Conservation (phyloP, 2,888 invertebrate genomes). For the Synanthedon tipuliformis region DNA sequence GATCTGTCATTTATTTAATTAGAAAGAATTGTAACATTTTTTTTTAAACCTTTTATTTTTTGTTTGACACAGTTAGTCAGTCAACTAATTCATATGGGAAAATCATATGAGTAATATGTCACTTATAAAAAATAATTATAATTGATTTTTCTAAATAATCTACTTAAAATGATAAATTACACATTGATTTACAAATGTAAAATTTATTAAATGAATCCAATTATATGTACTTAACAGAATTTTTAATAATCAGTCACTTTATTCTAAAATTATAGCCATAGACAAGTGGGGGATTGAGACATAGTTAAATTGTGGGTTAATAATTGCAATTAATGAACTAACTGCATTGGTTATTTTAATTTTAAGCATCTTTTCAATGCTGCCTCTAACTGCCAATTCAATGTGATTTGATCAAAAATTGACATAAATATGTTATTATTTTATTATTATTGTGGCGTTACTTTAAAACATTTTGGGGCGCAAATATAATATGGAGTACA, state of each 20-base stretch:
- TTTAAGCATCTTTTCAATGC: not conserved
- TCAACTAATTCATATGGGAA: no score
- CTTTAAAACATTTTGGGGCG: not conserved
- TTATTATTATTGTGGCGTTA: not conserved
- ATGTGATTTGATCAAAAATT: not conserved
- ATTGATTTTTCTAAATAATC: no score
- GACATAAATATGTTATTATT: not conserved
- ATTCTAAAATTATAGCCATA: slow-evolving; percentile 16
- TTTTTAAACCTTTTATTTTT: no score
- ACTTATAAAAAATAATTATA: no score
- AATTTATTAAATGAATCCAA: no score
- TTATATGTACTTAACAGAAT: no score
- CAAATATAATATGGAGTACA: not conserved
- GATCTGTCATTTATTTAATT: slow-evolving; percentile 30
- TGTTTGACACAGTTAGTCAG: no score
- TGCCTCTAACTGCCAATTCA: not conserved
- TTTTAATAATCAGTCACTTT: no score
- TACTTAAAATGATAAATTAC: no score
- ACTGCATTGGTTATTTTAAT: not conserved
- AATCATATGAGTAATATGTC: no score
- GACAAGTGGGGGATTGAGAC: slow-evolving; percentile 20
- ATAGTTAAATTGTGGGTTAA: slow-evolving; percentile 16
- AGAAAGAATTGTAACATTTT: not conserved
- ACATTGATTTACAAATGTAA: no score
- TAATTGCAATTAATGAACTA: slow-evolving; percentile 2